Percentiles rank a stretch among this genome's conserved stretches.
Conservation (phyloP, 2,888 invertebrate species). For the Teleogryllus oceanicus region DNA sequence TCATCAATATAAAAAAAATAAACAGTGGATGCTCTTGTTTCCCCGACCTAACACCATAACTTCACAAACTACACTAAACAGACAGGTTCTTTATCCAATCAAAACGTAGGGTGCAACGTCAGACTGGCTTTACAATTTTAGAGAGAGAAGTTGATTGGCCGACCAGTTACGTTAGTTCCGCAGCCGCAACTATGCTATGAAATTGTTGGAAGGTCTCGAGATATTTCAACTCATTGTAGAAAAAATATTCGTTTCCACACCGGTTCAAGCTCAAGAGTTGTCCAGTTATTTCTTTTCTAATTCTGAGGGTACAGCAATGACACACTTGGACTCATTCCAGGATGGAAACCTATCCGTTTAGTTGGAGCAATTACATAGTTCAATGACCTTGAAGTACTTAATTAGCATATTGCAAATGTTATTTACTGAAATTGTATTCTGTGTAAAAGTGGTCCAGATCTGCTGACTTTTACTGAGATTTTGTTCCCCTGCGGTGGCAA, state of each 20-base stretch:
- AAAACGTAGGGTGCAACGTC: conserved; percentile 8
- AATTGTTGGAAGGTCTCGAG: neutral
- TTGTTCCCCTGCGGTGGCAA: too few species aligned
- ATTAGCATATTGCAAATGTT: neutral
- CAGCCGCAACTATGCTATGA: neutral
- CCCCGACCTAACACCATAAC: conserved; percentile 6
- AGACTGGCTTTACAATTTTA: neutral
- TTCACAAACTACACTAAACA: neutral
- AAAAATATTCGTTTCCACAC: too few species aligned
- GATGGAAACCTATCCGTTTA: too few species aligned
- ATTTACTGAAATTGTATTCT: too few species aligned
- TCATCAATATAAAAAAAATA: neutral
- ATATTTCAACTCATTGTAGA: too few species aligned
- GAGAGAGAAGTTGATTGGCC: neutral
- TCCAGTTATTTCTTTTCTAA: too few species aligned
- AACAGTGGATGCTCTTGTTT: neutral
- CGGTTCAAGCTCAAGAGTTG: too few species aligned
- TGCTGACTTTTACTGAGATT: too few species aligned
- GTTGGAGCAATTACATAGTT: neutral
- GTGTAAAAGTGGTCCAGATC: too few species aligned
- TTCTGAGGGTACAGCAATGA: too few species aligned
- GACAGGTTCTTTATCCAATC: conserved; percentile 1
- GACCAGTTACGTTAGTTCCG: neutral
- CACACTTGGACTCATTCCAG: too few species aligned
- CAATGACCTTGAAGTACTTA: conserved; percentile 18